Evolutionary conservation across 2,888 invertebrate species (phyloP).

Genomic region (Dasysyrphus albostriatus): DNA sequence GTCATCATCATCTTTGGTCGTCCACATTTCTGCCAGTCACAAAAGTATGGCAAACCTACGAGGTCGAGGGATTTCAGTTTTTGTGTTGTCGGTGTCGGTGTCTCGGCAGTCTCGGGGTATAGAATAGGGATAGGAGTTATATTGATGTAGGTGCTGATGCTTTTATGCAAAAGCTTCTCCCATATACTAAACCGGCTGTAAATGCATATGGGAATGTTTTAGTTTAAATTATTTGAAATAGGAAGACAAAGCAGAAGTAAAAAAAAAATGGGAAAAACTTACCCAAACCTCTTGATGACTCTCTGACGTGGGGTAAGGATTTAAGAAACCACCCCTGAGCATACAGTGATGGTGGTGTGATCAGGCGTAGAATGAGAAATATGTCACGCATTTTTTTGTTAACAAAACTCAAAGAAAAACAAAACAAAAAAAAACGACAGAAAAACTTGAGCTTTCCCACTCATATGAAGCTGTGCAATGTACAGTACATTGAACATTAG

Average conservation of each 20-base stretch:
- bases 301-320: not conserved
- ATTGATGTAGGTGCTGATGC: not conserved
- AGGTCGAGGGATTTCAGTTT: conserved; percentile 30
- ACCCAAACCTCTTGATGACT: not conserved
- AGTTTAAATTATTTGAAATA: conserved; percentile 3
- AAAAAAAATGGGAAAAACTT: not conserved
- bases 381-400: not conserved
- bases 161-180: not conserved
- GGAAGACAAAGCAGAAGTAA: not conserved
- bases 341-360: not conserved
- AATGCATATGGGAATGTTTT: conserved; percentile 4
- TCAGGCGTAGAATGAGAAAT: conserved; percentile 1
- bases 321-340: not conserved
- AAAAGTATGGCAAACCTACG: conserved; percentile 32
- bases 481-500: too few relatives aligned
- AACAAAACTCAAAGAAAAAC: not conserved
- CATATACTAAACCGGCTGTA: not conserved
- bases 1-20: conserved; percentile 21
- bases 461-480: not conserved
- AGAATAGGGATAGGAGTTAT: not conserved
- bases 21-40: conserved; percentile 50
- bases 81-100: not conserved
- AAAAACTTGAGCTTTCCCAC: not conserved
- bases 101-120: not conserved
- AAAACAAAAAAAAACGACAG: not conserved